Percentiles rank a stretch among this genome's conserved stretches.
phyloP scores from a whole-genome alignment of 2,113 vertebrate genomes.

The Tyto alba region DNA sequence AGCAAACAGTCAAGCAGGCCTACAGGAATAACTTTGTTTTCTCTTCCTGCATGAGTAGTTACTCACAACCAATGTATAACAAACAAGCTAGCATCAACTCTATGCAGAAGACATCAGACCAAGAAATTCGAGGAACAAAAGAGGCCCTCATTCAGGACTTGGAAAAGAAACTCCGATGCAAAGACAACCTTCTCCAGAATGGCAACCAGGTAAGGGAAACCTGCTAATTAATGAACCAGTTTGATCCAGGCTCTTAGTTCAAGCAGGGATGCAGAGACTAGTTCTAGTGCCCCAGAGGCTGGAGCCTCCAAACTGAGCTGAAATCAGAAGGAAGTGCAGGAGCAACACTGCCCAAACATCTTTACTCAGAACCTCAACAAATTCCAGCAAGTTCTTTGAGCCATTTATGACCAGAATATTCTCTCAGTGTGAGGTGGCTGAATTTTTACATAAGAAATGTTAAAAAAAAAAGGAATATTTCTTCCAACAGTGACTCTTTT shows the following conservation, averaged over 20 bases:
- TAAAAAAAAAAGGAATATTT: not conserved
- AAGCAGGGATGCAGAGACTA: not conserved
- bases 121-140: conserved; percentile 93
- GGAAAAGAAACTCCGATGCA: conserved; percentile 90
- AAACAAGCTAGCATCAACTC: conserved; percentile 74
- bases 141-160: conserved; percentile 95
- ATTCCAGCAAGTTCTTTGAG: not conserved
- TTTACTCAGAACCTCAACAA: not conserved
- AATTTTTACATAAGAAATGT: not conserved
- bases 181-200: conserved; percentile 84
- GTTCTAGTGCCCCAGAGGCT: not conserved
- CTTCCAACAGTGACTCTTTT: not conserved
- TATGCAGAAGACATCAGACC: conserved; percentile 82
- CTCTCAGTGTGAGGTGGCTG: not conserved
- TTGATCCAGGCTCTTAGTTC: not conserved
- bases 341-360: not conserved
- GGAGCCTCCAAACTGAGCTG: not conserved
- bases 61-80: conserved; percentile 82
- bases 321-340: not conserved
- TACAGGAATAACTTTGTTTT: not conserved
- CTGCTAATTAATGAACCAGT: not conserved
- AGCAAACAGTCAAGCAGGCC: not conserved
- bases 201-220: conserved; percentile 82
- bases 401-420: not conserved
- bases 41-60: conserved; percentile 60